Evolutionary conservation across 2,797 vertebrate genomes (phyloP).

Genomic region (Labeo calbasu): DNA sequence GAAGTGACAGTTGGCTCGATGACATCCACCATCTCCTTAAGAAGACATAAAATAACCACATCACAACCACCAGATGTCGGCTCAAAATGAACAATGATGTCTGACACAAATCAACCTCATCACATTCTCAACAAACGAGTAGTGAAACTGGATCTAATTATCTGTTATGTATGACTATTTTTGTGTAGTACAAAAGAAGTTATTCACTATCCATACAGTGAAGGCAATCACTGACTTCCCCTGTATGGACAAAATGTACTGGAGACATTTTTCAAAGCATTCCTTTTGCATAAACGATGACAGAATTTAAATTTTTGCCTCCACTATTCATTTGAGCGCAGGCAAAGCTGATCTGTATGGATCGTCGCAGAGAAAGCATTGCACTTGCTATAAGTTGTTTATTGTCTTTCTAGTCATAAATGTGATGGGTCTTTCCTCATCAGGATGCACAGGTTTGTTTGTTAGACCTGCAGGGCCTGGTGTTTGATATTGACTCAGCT

Average conservation of each 20-base stretch:
- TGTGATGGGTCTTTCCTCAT: conserved; percentile 33
- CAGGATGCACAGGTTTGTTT: conserved; percentile 29
- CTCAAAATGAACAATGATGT: no score
- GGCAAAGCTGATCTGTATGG: not conserved
- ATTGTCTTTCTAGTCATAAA: conserved; percentile 17
- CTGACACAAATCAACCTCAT: no score
- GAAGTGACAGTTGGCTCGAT: no score
- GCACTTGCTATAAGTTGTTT: not conserved
- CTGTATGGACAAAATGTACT: not conserved
- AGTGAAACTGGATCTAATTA: no score
- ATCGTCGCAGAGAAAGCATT: not conserved
- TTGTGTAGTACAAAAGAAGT: not conserved
- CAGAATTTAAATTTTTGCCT: not conserved
- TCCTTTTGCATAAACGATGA: not conserved
- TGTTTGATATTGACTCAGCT: conserved; percentile 22
- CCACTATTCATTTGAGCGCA: not conserved
- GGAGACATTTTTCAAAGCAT: not conserved
- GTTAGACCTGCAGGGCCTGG: not conserved
- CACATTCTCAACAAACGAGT: no score
- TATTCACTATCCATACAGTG: not conserved
- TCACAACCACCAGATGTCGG: no score
- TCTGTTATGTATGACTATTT: not conserved
- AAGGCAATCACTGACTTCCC: not conserved
- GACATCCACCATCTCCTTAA: no score
- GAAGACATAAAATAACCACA: no score